phyloP scores from a whole-genome alignment of 1,140 invertebrate genomes.

The Chelonus insularis region DNA sequence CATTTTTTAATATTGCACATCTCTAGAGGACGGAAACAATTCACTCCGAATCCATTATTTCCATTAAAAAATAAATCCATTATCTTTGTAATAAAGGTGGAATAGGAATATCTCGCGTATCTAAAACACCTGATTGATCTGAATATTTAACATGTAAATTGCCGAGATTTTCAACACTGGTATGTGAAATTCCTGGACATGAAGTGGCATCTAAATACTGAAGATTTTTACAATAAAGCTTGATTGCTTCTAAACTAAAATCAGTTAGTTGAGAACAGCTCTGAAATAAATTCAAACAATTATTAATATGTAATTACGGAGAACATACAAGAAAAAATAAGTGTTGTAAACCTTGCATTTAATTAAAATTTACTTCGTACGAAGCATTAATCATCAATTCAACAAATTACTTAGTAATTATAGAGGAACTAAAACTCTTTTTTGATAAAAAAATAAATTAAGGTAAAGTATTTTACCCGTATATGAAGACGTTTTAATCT shows the following conservation, averaged over 20 bases:
- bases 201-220: constrained; percentile 65
- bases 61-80: constrained; percentile 9
- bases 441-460: background rate
- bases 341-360: too few species aligned
- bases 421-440: too few species aligned
- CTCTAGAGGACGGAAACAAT: background rate
- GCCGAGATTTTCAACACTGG: constrained; percentile 35
- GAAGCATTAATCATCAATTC: too few species aligned
- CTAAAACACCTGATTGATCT: constrained; percentile 24
- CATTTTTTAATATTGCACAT: background rate
- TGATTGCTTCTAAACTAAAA: constrained; percentile 64
- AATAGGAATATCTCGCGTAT: constrained; percentile 19
- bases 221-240: constrained; percentile 62
- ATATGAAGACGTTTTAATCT: constrained; percentile 68
- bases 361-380: too few species aligned
- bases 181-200: constrained; percentile 62
- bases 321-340: too few species aligned
- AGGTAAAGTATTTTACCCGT: constrained; percentile 47
- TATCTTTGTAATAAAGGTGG: constrained; percentile 34
- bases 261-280: constrained; percentile 71
- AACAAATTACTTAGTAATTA: too few species aligned
- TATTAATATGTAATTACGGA: too few species aligned
- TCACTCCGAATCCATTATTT: background rate
- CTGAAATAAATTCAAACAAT: constrained; percentile 60
- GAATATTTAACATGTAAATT: constrained; percentile 35